phyloP scores from a whole-genome alignment of 30 jellyfish, hydroid and myxozoan species.

The Pelagia noctiluca region DNA sequence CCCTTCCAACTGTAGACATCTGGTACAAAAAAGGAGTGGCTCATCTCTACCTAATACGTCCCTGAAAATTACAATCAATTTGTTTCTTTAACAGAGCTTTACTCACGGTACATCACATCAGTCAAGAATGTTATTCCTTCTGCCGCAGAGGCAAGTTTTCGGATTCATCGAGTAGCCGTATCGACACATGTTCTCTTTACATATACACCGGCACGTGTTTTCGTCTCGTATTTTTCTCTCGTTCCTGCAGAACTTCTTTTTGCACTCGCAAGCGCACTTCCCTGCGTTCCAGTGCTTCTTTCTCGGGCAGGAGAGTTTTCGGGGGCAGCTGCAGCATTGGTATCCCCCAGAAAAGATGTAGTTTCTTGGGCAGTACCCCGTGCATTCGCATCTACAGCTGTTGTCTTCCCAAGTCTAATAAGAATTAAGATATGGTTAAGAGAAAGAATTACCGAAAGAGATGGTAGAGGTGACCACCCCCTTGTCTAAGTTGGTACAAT shows the following conservation, averaged over 20 bases:
- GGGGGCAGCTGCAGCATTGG: slow-evolving; percentile 70
- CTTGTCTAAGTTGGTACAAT: too few relatives aligned
- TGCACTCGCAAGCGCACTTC: slow-evolving; percentile 72
- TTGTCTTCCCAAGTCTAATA: slow-evolving; percentile 51
- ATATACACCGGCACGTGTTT: slow-evolving; percentile 57
- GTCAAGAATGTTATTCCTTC: slow-evolving; percentile 34
- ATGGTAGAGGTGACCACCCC: too few relatives aligned
- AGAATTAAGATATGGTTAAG: not conserved
- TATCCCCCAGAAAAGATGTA: slow-evolving; percentile 62
- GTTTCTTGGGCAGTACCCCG: slow-evolving; percentile 62
- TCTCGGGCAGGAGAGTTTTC: slow-evolving; percentile 36
- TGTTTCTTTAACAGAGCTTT: too few relatives aligned
- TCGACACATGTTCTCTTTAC: slow-evolving; percentile 46
- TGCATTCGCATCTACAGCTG: slow-evolving; percentile 70
- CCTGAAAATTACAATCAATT: too few relatives aligned
- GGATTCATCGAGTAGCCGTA: slow-evolving; percentile 55
- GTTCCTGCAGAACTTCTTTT: slow-evolving; percentile 50
- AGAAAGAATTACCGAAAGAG: too few relatives aligned
- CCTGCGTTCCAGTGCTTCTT: slow-evolving; percentile 58
- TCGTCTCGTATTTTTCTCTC: slow-evolving; percentile 53
- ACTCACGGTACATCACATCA: too few relatives aligned
- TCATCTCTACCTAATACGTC: too few relatives aligned
- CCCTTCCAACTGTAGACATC: too few relatives aligned
- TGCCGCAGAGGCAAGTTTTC: slow-evolving; percentile 67
- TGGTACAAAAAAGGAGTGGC: too few relatives aligned